phyloP scores from a whole-genome alignment of 30 jellyfish, hydroid and myxozoan genomes.

The Aurelia coerulea region DNA sequence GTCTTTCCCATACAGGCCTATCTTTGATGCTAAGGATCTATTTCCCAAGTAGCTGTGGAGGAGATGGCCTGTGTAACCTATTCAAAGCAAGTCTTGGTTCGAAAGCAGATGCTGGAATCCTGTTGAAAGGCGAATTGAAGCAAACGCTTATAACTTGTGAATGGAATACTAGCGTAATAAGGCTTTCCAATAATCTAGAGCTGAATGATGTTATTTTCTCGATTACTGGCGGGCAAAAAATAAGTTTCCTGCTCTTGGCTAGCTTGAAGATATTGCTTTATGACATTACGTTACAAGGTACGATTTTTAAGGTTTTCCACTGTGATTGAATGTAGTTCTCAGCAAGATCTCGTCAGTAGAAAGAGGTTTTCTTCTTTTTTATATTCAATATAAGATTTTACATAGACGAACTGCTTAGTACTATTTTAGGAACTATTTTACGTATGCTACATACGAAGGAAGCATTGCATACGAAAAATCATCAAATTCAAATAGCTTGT shows the following conservation, averaged over 20 bases:
- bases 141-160: constrained; percentile 22
- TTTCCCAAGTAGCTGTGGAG: constrained; percentile 46
- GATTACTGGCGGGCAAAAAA: constrained; percentile 38
- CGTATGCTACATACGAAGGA: too few species aligned
- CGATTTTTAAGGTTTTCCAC: neutral
- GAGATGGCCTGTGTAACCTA: constrained; percentile 46
- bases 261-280: constrained; percentile 13
- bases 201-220: constrained; percentile 32
- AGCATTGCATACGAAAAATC: too few species aligned
- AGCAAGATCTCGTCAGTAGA: too few species aligned
- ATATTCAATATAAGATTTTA: too few species aligned
- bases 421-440: too few species aligned
- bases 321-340: too few species aligned
- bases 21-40: constrained; percentile 26
- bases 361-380: too few species aligned
- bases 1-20: constrained; percentile 2
- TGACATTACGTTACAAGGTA: constrained; percentile 28
- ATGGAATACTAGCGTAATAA: constrained; percentile 20
- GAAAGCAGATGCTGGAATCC: neutral
- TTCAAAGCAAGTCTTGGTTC: constrained; percentile 1
- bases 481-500: too few species aligned
- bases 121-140: constrained; percentile 27
- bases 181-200: constrained; percentile 32
- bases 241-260: constrained; percentile 3
- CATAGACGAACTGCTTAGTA: too few species aligned